A percentile compares a stretch with the other conserved stretches of the same genome.
These are phyloP conservation scores for Heliconius sara DNA, from an alignment of 2,888 invertebrate genomes.

Conservation along the genomic window DNA sequence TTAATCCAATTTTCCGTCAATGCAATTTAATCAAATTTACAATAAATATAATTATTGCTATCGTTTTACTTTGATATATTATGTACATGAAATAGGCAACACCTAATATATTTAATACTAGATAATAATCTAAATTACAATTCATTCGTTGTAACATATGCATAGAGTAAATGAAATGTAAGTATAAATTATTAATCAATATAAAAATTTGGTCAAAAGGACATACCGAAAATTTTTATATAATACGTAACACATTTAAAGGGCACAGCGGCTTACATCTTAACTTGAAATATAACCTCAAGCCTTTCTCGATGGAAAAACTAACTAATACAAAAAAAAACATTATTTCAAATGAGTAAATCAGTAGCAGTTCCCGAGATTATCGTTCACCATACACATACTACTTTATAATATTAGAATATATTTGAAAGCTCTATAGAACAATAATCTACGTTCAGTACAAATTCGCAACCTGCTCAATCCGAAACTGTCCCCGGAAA, in stretches of 20 bases:
- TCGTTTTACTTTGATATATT: constrained; percentile 14
- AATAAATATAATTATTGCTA: constrained; percentile 10
- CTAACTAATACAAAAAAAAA: too few species aligned
- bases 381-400: background rate
- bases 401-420: background rate
- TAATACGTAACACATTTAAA: too few species aligned
- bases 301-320: too few species aligned
- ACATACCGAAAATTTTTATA: too few species aligned
- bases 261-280: too few species aligned
- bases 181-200: background rate
- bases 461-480: constrained; percentile 4
- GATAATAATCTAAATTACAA: constrained; percentile 19
- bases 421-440: background rate
- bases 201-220: too few species aligned
- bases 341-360: too few species aligned
- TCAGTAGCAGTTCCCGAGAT: background rate
- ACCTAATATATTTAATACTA: constrained; percentile 24
- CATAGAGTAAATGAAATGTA: background rate
- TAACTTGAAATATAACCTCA: too few species aligned
- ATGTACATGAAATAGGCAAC: constrained; percentile 28
- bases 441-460: background rate
- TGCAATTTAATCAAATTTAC: constrained; percentile 4
- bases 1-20: too few species aligned
- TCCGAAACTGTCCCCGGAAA: constrained; percentile 23
- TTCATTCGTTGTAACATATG: constrained; percentile 1